Evolutionary conservation across 2,113 vertebrate species (phyloP).

Genomic region (Cathartes aura): DNA sequence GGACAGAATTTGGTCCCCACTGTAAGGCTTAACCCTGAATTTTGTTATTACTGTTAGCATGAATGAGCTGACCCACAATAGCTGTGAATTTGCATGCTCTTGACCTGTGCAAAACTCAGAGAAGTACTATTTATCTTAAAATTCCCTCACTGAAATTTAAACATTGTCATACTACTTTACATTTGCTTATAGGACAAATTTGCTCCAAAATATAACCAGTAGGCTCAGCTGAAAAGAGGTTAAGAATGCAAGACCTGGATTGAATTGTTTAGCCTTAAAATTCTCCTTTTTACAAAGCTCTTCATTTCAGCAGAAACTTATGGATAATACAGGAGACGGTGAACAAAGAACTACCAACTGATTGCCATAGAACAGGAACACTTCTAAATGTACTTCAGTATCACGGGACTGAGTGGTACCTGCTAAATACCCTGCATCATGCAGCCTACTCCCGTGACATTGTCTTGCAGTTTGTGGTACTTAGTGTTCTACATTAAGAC

Average conservation of each 20-base stretch:
- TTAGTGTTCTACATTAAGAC: not conserved
- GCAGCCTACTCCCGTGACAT: not conserved
- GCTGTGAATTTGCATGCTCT: not conserved
- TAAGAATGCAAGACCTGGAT: not conserved
- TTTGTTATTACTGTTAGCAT: not conserved
- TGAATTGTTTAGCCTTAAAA: not conserved
- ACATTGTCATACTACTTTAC: not conserved
- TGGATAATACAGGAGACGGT: not conserved
- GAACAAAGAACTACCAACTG: not conserved
- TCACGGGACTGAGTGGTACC: not conserved
- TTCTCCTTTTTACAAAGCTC: not conserved
- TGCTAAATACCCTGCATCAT: not conserved
- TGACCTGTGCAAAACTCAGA: not conserved
- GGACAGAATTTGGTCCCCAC: not conserved
- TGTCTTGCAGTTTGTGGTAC: not conserved
- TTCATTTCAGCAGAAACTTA: not conserved
- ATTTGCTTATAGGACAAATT: not conserved
- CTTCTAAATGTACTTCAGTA: not conserved
- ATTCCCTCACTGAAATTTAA: not conserved
- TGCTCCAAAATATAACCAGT: not conserved
- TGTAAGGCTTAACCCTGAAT: not conserved
- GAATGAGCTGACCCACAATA: not conserved
- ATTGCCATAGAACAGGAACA: not conserved
- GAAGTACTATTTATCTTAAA: not conserved
- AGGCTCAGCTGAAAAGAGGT: not conserved